Evolutionary conservation across 1,140 invertebrate genomes (phyloP), one percentile per base, ranked within the genome.

Genomic region (Ruditapes philippinarum): DNA sequence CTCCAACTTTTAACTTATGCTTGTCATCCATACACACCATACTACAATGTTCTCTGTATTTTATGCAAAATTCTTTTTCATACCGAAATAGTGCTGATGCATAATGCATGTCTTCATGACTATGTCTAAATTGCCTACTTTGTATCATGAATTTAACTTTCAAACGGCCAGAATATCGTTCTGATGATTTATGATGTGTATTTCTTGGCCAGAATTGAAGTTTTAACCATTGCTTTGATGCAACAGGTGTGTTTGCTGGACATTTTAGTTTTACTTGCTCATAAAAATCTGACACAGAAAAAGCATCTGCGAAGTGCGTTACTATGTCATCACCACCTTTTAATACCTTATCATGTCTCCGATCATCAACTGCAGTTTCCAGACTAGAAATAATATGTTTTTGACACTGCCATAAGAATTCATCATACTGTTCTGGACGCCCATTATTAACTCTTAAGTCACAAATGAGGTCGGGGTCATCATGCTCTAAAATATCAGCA

Each of bases 11-110:
- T 0, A 82, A 4, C 25, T 79, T 87, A 40, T 90, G 88, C 42
- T 92, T 92, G 65, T 91, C 90, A 88, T 92, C 91, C 45, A 92
- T 60, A 73, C 51, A 87, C 1, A 91, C 31, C 62, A 91, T 83
- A 22, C 19, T 45, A 38, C 17, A 19, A 60, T 88, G 19, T 7
- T 92, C 83, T 54, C 57, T 87, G 33, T 84, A 91, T 22, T 42
- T 84, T 1, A 92, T 68, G 19, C 78, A 19, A 73, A 91, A 90
- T 51, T 89, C 76, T 65, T 82, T 91, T 45, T 65, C 4, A 65
- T 92, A 92, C 25, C 85, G 31, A 82, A 91, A 92, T 7, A 90
- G 11, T n/a, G 91, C 89, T 38, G 90, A 49, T 22, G 70, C 76
- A 90, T 91, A 90, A 57, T 90, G 91, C 3, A 45, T 31, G 45